phyloP scores from a whole-genome alignment of 2,888 invertebrate genomes.

The Eristalinus sepulchralis region DNA sequence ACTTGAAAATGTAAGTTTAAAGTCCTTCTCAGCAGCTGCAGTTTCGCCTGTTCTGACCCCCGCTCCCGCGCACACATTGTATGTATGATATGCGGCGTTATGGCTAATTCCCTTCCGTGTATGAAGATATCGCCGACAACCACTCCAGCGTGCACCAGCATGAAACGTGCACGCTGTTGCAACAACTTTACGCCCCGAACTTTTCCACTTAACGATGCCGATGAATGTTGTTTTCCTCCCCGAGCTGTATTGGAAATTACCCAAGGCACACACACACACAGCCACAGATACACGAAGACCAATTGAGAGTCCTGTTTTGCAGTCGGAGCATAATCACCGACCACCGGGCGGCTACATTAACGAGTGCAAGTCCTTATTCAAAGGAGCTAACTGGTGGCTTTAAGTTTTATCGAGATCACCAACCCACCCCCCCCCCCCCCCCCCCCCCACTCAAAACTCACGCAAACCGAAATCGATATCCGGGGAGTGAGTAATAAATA shows the following conservation, averaged over 20 bases:
- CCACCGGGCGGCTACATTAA: not conserved
- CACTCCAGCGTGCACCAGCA: not conserved
- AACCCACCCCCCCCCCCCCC: not conserved
- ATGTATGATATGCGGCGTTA: constrained; percentile 38
- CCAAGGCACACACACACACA: not conserved
- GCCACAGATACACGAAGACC: too few relatives aligned
- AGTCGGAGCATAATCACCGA: not conserved
- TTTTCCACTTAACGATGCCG: constrained; percentile 25
- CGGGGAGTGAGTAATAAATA: constrained; percentile 45
- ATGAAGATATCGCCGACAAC: constrained; percentile 35
- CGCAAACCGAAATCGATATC: not conserved
- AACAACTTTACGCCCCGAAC: constrained; percentile 25
- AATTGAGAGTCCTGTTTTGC: not conserved
- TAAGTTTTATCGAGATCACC: constrained; percentile 33
- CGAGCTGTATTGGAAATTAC: constrained; percentile 29
- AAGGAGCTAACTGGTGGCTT: constrained; percentile 13
- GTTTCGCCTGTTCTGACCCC: not conserved
- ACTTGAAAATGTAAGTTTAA: too few relatives aligned
- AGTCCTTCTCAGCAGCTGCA: too few relatives aligned
- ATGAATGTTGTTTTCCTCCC: constrained; percentile 1
- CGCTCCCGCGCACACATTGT: not conserved
- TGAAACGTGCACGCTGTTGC: constrained; percentile 3
- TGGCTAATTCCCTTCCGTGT: constrained; percentile 44
- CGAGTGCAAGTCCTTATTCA: not conserved
- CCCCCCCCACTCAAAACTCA: not conserved